Evolutionary conservation across 2,113 vertebrate species (phyloP).

Genomic region (Chamaea fasciata): DNA sequence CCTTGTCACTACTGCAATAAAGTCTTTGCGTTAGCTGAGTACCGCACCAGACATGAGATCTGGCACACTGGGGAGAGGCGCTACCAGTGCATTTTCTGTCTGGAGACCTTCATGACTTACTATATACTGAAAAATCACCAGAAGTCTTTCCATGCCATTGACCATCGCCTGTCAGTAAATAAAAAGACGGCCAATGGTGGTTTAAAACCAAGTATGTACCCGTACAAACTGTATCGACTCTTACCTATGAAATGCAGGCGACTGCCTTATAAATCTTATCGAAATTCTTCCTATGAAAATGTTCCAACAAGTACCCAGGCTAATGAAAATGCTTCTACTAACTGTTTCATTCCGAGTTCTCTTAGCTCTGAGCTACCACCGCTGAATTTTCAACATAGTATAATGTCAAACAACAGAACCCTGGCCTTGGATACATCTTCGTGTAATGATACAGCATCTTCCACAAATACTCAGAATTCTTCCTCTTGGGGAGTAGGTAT

Average conservation of each 20-base stretch:
- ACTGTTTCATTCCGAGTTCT: constrained; percentile 61
- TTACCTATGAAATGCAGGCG: constrained; percentile 95
- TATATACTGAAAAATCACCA: constrained; percentile 98
- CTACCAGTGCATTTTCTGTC: constrained; percentile 97
- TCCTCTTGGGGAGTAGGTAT: constrained; percentile 52
- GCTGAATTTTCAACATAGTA: constrained; percentile 73
- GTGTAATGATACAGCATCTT: constrained; percentile 20
- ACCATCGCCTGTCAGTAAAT: constrained; percentile 87
- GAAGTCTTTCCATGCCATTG: constrained; percentile 96
- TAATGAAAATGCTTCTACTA: constrained; percentile 42
- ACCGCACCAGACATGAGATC: constrained; percentile 95
- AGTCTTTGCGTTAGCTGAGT: constrained; percentile 96
- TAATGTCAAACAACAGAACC: constrained; percentile 56
- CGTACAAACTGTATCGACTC: constrained; percentile 95
- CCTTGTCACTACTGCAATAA: constrained; percentile 98
- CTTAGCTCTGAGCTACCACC: constrained; percentile 71
- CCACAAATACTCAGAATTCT: constrained; percentile 32
- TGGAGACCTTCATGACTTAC: constrained; percentile 98
- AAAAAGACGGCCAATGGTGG: constrained; percentile 90
- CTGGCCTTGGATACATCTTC: constrained; percentile 46
- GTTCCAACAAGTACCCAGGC: constrained; percentile 65
- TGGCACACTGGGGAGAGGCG: constrained; percentile 98
- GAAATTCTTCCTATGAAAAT: constrained; percentile 79
- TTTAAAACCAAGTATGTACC: constrained; percentile 89
- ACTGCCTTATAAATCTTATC: constrained; percentile 87